Evolutionary conservation across 2,888 invertebrate genomes (phyloP), one percentile per base, ranked within the genome.

Genomic region (Malachius bipustulatus): DNA sequence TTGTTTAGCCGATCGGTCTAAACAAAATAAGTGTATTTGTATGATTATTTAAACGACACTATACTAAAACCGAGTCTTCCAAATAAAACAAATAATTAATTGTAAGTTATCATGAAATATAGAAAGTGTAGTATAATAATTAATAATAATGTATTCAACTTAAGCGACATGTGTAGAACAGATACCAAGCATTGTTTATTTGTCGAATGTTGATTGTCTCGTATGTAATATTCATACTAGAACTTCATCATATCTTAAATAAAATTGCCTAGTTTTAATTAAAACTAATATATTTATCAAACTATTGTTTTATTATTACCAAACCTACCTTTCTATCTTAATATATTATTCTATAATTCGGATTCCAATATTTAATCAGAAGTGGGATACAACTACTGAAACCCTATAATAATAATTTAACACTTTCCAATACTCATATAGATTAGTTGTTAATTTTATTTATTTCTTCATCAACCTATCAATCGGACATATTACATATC

Each of bases 31-130:
- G 16, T 35, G 15, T 36, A 32, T 4, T 11, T 30, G 27, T 15
- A 43, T 45, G 38, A 42, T 38, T 33, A 32, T 42, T 28, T 41
- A 39, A 26, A 47, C 48, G 49, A 48, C 51, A 54, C 52, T 56
- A 54, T 55, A 56, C 57, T 57, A 58, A 59, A 61, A 63, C 61
- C 56, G 56, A 62, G 63, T 63, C 63, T 63, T 63, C 63, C 63
- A 63, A 51, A 56, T 60, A 60, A 62, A 60, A 63, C 62, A 63
- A 62, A 63, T 63, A 63, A 63, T 62, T 57, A 62, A 60, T 56
- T 60, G 54, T 63, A 62, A 62, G 60, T 56, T 54, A 56, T 49
- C 49, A 40, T 39, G 36, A 45, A 40, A 40, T 26, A 44, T 37
- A 43, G 35, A 42, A 47, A 49, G 44, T 42, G 27, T 38, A 36